Base-by-base conservation (phyloP, 1,140 invertebrate genomes). In the Spodoptera frugiperda region DNA sequence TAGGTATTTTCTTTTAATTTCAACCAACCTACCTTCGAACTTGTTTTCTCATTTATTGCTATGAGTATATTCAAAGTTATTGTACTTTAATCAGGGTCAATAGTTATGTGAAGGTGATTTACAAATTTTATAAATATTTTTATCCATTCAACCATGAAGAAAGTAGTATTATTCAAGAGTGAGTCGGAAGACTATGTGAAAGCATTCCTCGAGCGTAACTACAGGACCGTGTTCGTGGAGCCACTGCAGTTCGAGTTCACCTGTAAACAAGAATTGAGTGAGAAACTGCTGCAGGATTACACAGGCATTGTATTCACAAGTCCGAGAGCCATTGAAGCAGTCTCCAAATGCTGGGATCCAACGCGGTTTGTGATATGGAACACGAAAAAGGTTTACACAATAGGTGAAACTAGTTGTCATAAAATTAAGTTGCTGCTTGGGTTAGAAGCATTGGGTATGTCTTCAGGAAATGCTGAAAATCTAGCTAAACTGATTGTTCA, bases 91-190 rank as follows among this genome's bases (percentile, higher is more conserved):
- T 85, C 89, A 92, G 89, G 85, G 87, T 88, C 86, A 86, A 74
- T 68, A 84, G 81, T 78, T 82, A 86, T 82, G 80, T 81, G 77
- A 55, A 75, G 81, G 68, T 76, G 74, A 80, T 53, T 53, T 74
- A 15, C 17, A 10, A 68, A 30, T 25, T 33, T 21, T 33, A 11
- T 25, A 10, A 46, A 67, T 21, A 21, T 78, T n/a, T 17, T 33
- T 14, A 10, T 49, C 11, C 11, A 2, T 12, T 1, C 46, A 6
- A 73, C 14, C 74, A 94, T 93, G 92, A 92, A 89, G 84, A 94
- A 94, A 80, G 92, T 95, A 30, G 92, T 95, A 57, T 87, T 95
- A 78, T 95, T 95, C 78, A 95, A 95, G 89, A 92, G 94, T 77
- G 92, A 90, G 78, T 95, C 95, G 63, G 95, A 95, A 68, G 94